A percentile compares a stretch with the other conserved stretches of the same genome.
phyloP scores from a whole-genome alignment of 2,113 vertebrate species.

The Lethenteron camtschaticum region DNA sequence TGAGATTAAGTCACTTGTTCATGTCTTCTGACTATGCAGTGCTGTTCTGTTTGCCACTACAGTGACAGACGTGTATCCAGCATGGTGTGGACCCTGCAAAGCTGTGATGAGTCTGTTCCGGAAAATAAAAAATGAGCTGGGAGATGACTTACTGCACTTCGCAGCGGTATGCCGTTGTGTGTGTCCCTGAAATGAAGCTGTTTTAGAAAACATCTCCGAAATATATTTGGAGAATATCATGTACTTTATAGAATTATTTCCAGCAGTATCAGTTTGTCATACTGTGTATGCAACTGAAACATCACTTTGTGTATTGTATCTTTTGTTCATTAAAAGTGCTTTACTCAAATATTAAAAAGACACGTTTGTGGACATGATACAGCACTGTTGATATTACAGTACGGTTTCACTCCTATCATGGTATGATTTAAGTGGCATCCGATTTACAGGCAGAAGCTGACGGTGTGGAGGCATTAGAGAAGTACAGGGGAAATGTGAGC shows the following conservation, averaged over 20 bases:
- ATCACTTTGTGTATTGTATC: slow-evolving; percentile 7
- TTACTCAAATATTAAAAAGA: no score
- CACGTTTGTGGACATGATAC: no score
- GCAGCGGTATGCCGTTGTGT: slow-evolving; percentile 36
- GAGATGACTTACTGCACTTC: slow-evolving; percentile 51
- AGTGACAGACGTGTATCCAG: slow-evolving; percentile 70
- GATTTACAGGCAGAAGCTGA: slow-evolving; percentile 51
- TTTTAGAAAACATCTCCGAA: background rate
- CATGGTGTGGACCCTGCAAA: slow-evolving; percentile 82
- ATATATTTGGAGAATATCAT: background rate
- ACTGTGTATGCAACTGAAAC: background rate
- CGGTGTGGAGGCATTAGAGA: slow-evolving; percentile 43
- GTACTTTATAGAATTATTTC: background rate
- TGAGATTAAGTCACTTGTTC: no score
- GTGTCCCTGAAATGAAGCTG: background rate
- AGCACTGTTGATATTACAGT: no score
- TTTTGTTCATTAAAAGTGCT: no score
- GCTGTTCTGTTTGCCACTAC: slow-evolving; percentile 4
- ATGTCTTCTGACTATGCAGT: background rate
- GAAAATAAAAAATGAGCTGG: slow-evolving; percentile 59
- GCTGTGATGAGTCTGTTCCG: slow-evolving; percentile 51
- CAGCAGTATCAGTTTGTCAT: background rate
- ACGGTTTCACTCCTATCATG: no score
- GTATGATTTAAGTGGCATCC: no score
- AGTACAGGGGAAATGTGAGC: slow-evolving; percentile 55